Evolutionary conservation across 2,797 vertebrate genomes (phyloP).

Genomic region (Fundulus diaphanus): DNA sequence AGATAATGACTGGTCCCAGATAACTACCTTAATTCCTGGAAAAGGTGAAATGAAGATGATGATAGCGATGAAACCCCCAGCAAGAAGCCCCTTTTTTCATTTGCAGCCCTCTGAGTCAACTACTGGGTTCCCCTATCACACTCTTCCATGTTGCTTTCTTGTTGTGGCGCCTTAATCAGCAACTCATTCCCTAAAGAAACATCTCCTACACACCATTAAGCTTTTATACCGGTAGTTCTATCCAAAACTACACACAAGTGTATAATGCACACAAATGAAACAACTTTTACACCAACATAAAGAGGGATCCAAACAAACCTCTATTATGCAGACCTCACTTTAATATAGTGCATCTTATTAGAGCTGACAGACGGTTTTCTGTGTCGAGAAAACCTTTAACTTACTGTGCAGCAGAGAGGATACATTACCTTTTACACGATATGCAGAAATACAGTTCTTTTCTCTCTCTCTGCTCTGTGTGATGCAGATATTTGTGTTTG

Average conservation of each 20-base stretch:
- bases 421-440: conserved; percentile 17
- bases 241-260: conserved; percentile 32
- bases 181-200: conserved; percentile 57
- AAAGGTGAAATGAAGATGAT: background rate
- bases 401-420: conserved; percentile 18
- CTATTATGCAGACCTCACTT: conserved; percentile 3
- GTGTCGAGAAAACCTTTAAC: conserved; percentile 37
- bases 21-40: no score
- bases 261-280: conserved; percentile 35
- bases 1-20: no score
- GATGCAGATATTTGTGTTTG: conserved; percentile 13
- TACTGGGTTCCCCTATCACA: conserved; percentile 30
- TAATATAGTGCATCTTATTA: conserved; percentile 36
- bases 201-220: conserved; percentile 43
- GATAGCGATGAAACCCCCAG: background rate
- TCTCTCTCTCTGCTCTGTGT: conserved; percentile 24
- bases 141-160: conserved; percentile 21
- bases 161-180: conserved; percentile 39
- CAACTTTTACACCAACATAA: conserved; percentile 34
- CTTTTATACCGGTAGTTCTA: conserved; percentile 36
- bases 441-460: conserved; percentile 13
- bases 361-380: conserved; percentile 30
- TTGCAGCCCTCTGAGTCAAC: conserved; percentile 36
- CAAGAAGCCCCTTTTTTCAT: conserved; percentile 27
- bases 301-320: conserved; percentile 29